These are phyloP conservation scores for Helostoma temminkii DNA, from an alignment of 2,797 vertebrate species.

Conservation along the genomic window DNA sequence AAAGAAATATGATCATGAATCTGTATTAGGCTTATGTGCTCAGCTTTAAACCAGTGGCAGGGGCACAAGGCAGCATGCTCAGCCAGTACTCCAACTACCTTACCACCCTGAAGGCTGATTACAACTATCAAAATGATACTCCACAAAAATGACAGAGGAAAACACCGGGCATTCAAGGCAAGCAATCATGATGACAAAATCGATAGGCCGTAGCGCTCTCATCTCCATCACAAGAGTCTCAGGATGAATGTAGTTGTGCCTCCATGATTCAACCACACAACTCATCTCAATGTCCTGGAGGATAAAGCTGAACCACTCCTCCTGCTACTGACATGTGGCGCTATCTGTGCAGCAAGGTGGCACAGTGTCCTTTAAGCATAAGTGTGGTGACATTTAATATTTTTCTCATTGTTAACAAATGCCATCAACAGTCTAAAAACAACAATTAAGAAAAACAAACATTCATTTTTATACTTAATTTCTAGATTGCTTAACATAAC, in stretches of 20 bases:
- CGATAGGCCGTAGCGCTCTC: slow-evolving; percentile 63
- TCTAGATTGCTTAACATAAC: too few relatives aligned
- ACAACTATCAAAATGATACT: slow-evolving; percentile 63
- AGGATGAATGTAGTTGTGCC: slow-evolving; percentile 61
- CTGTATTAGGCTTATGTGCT: slow-evolving; percentile 65
- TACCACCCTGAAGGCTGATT: slow-evolving; percentile 65
- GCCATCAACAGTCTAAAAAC: slow-evolving; percentile 1
- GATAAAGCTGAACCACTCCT: slow-evolving; percentile 38
- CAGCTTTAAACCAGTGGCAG: slow-evolving; percentile 56
- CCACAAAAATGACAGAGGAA: slow-evolving; percentile 63
- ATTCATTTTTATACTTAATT: too few relatives aligned
- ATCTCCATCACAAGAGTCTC: slow-evolving; percentile 69
- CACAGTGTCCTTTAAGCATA: slow-evolving; percentile 23
- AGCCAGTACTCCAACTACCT: slow-evolving; percentile 39
- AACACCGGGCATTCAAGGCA: slow-evolving; percentile 53
- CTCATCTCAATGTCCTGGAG: slow-evolving; percentile 65
- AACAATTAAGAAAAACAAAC: neutral
- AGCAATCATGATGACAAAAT: slow-evolving; percentile 71
- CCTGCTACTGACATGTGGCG: slow-evolving; percentile 35
- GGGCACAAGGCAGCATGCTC: slow-evolving; percentile 33
- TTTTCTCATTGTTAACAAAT: slow-evolving; percentile 18
- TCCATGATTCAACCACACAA: slow-evolving; percentile 61
- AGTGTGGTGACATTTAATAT: neutral
- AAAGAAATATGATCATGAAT: slow-evolving; percentile 81
- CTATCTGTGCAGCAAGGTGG: slow-evolving; percentile 35